Evolutionary conservation across 1,140 invertebrate species (phyloP).

Genomic region (Drosophila gunungcola): DNA sequence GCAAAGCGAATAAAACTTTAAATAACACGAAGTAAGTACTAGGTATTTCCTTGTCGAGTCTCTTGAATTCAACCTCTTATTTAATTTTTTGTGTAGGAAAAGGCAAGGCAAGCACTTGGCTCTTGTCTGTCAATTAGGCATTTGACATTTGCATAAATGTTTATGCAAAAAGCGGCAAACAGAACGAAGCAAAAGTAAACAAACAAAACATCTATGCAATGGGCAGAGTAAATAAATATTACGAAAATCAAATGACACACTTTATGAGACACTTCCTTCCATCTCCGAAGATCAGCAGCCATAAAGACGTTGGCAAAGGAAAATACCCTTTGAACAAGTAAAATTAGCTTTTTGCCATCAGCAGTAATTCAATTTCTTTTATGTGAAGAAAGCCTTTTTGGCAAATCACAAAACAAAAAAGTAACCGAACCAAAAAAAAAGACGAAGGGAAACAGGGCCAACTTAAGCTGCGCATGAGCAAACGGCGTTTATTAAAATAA

Average conservation of each 20-base stretch:
- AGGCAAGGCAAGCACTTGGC: constrained; percentile 46
- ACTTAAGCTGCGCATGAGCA: constrained; percentile 54
- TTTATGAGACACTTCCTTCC: constrained; percentile 31
- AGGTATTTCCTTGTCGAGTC: constrained; percentile 1
- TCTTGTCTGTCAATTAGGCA: constrained; percentile 61
- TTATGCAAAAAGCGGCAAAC: constrained; percentile 48
- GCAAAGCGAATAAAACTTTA: too few relatives aligned
- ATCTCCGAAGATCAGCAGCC: background rate
- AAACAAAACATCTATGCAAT: constrained; percentile 45
- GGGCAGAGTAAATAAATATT: constrained; percentile 46
- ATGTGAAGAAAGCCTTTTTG: constrained; percentile 62
- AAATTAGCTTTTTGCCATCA: constrained; percentile 51
- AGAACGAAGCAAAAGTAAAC: constrained; percentile 24
- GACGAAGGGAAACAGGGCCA: constrained; percentile 11
- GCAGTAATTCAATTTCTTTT: constrained; percentile 34
- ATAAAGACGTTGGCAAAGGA: background rate
- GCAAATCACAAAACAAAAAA: constrained; percentile 4
- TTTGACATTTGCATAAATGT: constrained; percentile 65
- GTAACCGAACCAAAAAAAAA: constrained; percentile 1
- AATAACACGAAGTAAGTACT: too few relatives aligned
- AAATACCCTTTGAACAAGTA: constrained; percentile 15
- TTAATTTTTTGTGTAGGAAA: constrained; percentile 1
- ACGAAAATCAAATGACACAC: constrained; percentile 37
- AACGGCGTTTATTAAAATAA: constrained; percentile 81
- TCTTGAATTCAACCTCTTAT: background rate